Evolutionary conservation across 2,888 invertebrate species (phyloP).

Genomic region (Phania funesta): DNA sequence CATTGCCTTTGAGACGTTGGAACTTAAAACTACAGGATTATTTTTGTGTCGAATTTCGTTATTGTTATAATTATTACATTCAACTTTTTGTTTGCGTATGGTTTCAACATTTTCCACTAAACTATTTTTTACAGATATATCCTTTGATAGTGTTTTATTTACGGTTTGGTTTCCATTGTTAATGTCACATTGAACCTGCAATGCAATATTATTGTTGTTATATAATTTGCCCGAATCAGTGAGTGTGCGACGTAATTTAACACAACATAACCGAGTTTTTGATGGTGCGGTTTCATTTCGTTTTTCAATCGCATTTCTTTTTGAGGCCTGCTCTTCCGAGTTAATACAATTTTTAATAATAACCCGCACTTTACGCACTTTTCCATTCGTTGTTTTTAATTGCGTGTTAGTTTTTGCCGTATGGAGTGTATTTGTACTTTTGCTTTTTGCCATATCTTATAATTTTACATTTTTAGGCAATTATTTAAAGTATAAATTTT

Average conservation of each 20-base stretch:
- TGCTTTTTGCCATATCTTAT: constrained; percentile 7
- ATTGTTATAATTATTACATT: no score
- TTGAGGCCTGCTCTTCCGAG: not conserved
- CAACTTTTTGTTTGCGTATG: no score
- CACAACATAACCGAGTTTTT: constrained; percentile 16
- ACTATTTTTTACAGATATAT: not conserved
- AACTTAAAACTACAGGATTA: no score
- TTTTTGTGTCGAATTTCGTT: no score
- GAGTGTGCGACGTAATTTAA: constrained; percentile 5
- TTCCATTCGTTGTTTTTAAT: not conserved
- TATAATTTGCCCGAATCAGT: not conserved
- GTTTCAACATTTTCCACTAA: not conserved
- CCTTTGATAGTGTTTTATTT: not conserved
- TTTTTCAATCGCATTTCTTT: not conserved
- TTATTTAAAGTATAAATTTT: no score
- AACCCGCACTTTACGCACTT: constrained; percentile 27
- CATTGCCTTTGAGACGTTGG: no score
- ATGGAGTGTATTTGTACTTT: not conserved
- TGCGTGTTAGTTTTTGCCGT: not conserved
- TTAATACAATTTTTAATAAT: constrained; percentile 6
- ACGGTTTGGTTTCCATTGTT: not conserved
- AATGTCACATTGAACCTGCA: constrained; percentile 50
- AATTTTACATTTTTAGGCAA: not conserved
- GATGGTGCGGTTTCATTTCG: not conserved
- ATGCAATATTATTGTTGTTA: constrained; percentile 3